phyloP scores from a whole-genome alignment of 2,113 vertebrate genomes.

The Melanerpes formicivorus region DNA sequence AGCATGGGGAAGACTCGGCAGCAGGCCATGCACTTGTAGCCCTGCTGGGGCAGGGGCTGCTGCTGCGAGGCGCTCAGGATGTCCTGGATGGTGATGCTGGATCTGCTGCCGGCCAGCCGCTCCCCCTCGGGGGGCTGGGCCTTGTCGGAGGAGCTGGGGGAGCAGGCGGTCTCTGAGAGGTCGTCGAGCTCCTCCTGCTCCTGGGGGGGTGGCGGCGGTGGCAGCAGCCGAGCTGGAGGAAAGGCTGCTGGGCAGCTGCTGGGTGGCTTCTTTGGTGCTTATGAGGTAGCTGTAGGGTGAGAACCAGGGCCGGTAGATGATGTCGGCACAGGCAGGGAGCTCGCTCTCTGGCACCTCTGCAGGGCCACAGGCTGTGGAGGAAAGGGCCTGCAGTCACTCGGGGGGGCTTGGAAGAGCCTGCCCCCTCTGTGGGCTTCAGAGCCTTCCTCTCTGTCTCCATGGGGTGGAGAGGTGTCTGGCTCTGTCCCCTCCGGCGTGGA shows the following conservation, averaged over 20 bases:
- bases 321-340: neutral
- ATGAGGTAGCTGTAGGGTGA: slow-evolving; percentile 70
- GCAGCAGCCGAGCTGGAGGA: neutral
- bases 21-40: slow-evolving; percentile 45
- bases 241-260: neutral
- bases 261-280: neutral
- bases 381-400: neutral
- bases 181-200: neutral
- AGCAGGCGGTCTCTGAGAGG: neutral
- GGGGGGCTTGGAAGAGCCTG: neutral
- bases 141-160: slow-evolving; percentile 41
- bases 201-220: neutral
- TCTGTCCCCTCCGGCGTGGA: neutral
- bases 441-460: neutral
- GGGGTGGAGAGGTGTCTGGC: neutral
- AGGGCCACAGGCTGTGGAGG: neutral
- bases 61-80: slow-evolving; percentile 8
- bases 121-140: neutral
- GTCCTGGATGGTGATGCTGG: slow-evolving; percentile 22
- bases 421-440: fast-evolving
- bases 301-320: slow-evolving; percentile 66
- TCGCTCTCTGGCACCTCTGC: neutral
- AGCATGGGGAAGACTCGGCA: slow-evolving; percentile 57
- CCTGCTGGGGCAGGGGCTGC: neutral
- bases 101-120: neutral